phyloP scores from a whole-genome alignment of 2,797 vertebrate species.

The Thunnus albacares region DNA sequence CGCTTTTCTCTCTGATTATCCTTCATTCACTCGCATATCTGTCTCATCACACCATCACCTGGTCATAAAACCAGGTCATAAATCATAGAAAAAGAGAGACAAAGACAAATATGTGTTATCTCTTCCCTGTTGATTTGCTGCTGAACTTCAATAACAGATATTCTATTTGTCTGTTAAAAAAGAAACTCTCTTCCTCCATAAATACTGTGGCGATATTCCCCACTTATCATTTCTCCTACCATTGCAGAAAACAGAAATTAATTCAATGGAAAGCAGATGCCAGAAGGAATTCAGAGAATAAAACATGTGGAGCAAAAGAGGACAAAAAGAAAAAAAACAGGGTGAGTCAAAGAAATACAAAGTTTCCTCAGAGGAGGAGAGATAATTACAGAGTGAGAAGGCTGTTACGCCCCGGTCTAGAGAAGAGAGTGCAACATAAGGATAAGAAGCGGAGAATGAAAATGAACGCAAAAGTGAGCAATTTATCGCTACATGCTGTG shows the following conservation, averaged over 20 bases:
- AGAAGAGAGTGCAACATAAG: no score
- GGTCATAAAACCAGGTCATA: slow-evolving; percentile 32
- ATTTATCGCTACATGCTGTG: not conserved
- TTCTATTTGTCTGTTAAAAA: slow-evolving; percentile 5
- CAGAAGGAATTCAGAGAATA: slow-evolving; percentile 24
- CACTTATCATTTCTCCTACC: slow-evolving; percentile 1
- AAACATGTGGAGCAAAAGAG: slow-evolving; percentile 9
- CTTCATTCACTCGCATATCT: slow-evolving; percentile 47
- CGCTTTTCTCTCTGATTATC: slow-evolving; percentile 51
- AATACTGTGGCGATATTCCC: not conserved
- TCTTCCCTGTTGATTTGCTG: slow-evolving; percentile 2
- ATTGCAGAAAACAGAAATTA: not conserved
- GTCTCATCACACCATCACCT: slow-evolving; percentile 41
- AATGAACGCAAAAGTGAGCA: not conserved
- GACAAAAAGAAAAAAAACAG: slow-evolving; percentile 15
- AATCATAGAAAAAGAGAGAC: not conserved
- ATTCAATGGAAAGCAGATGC: slow-evolving; percentile 11
- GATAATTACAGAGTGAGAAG: slow-evolving; percentile 29
- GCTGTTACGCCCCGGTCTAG: no score
- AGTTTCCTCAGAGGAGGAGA: slow-evolving; percentile 16
- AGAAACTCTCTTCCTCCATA: not conserved
- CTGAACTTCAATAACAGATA: slow-evolving; percentile 5
- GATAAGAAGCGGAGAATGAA: not conserved
- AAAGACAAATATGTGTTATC: slow-evolving; percentile 5
- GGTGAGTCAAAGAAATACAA: slow-evolving; percentile 40